These are phyloP conservation scores for Melanotaenia parkinsoni DNA, from an alignment of 2,797 vertebrate species.

Conservation along the genomic window DNA sequence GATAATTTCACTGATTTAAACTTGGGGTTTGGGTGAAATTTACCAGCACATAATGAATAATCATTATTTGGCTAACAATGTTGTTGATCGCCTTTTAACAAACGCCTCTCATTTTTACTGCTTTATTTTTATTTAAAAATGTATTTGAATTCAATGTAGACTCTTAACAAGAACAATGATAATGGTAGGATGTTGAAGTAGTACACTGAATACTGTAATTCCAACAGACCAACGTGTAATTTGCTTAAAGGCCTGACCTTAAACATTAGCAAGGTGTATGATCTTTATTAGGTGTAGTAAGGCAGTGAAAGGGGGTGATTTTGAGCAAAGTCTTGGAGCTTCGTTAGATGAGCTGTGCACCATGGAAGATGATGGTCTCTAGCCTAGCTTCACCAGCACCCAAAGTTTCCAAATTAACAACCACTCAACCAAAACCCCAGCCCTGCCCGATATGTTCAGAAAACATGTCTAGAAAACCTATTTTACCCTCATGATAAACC, in stretches of 20 bases:
- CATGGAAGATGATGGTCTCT: no score
- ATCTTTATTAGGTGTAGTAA: no score
- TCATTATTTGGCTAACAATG: not conserved
- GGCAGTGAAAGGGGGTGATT: no score
- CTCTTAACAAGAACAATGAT: no score
- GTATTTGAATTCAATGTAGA: no score
- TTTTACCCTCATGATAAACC: not conserved
- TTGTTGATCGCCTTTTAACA: not conserved
- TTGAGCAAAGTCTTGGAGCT: no score
- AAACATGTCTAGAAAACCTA: not conserved
- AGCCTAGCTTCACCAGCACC: not conserved
- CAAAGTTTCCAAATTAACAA: not conserved
- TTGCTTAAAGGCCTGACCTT: no score
- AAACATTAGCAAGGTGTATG: no score
- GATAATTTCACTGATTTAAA: not conserved
- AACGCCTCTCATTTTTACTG: not conserved
- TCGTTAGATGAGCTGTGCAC: no score
- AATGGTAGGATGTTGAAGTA: no score
- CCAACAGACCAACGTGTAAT: no score
- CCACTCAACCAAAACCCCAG: not conserved
- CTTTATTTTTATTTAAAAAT: not conserved
- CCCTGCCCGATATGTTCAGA: no score
- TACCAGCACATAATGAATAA: not conserved
- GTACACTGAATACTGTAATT: not conserved
- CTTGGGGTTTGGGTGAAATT: not conserved